These are phyloP conservation scores for Phainopepla nitens DNA, from an alignment of 2,113 vertebrate species.

Conservation along the genomic window DNA sequence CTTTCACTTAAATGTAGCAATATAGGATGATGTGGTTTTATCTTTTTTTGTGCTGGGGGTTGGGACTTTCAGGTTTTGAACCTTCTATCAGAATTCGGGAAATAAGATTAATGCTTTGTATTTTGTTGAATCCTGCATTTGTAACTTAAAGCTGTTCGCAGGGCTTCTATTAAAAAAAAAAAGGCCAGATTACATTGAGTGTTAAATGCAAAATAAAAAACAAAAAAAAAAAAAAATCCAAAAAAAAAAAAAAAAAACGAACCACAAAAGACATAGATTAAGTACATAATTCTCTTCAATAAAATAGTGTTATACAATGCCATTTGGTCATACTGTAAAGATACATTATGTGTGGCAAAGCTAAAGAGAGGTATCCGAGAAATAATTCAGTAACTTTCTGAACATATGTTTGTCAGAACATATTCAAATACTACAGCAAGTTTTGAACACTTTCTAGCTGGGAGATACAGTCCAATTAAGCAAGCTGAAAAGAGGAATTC, in stretches of 20 bases:
- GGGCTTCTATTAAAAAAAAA: background rate
- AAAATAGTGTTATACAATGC: background rate
- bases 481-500: background rate
- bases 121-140: background rate
- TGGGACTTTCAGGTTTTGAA: background rate
- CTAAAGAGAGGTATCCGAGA: background rate
- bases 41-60: background rate
- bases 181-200: rapidly evolving
- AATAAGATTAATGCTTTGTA: background rate
- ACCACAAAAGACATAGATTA: background rate
- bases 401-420: background rate
- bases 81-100: background rate
- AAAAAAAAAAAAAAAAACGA: background rate
- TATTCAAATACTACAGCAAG: background rate
- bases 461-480: background rate
- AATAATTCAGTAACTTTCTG: background rate
- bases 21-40: background rate
- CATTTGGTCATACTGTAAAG: background rate
- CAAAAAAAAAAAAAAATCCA: background rate
- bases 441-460: background rate
- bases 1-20: background rate
- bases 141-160: background rate
- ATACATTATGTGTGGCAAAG: background rate
- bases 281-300: background rate
- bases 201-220: background rate